These are phyloP conservation scores for Calypte anna DNA, from an alignment of 2,113 vertebrate genomes.

Conservation along the genomic window DNA sequence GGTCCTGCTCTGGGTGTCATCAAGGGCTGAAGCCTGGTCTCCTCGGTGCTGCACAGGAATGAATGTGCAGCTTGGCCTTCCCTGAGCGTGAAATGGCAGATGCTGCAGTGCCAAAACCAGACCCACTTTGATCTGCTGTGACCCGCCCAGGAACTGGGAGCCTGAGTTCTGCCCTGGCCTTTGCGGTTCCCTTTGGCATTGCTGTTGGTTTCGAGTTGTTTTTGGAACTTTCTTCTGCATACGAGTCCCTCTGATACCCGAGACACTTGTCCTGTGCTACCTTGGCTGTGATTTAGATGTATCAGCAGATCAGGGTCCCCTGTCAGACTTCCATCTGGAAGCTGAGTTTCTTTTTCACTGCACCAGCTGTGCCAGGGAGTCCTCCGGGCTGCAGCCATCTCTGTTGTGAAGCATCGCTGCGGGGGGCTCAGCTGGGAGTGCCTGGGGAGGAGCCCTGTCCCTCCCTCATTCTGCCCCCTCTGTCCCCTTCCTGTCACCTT, in stretches of 20 bases:
- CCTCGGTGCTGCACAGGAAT: neutral
- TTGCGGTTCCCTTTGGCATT: neutral
- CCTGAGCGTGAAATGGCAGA: fast-evolving
- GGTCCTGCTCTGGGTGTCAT: neutral
- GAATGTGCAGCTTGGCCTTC: neutral
- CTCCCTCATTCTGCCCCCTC: neutral
- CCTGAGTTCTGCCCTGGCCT: neutral
- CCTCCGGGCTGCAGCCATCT: neutral
- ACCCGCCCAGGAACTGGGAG: fast-evolving
- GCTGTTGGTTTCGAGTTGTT: neutral
- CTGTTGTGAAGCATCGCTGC: neutral
- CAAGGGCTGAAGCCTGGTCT: neutral
- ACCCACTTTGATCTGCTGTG: fast-evolving
- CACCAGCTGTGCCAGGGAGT: neutral
- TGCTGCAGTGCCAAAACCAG: neutral
- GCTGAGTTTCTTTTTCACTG: neutral
- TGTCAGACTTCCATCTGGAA: neutral
- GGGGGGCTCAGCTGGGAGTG: neutral
- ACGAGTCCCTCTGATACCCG: neutral
- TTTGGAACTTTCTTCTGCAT: neutral
- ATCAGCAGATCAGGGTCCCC: neutral
- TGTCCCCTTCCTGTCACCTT: neutral
- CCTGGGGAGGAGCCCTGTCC: fast-evolving
- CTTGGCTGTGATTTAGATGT: neutral
- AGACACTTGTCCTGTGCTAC: neutral